Percentiles rank a stretch among this genome's conserved stretches.
Evolutionary conservation across 2,113 vertebrate species (phyloP).

Genomic region (Poicephalus meyeri): DNA sequence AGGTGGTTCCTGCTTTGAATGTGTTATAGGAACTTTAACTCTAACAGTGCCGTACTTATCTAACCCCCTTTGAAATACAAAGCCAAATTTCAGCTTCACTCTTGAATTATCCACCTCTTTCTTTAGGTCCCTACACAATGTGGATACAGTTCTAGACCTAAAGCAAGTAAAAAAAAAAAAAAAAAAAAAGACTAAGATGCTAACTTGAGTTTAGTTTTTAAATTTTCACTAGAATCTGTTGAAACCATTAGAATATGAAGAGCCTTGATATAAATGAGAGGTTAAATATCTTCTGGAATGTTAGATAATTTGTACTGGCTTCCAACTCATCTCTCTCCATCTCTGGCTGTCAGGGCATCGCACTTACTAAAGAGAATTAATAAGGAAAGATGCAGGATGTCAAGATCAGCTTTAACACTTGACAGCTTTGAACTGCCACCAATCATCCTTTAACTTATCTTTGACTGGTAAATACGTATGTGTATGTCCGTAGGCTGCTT

Average conservation of each 20-base stretch:
- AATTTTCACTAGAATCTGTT: neutral
- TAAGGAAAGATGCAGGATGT: neutral
- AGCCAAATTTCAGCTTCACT: neutral
- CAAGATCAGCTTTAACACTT: conserved; percentile 4
- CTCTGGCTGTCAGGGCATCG: neutral
- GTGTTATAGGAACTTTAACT: neutral
- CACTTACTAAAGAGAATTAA: neutral
- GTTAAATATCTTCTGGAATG: neutral
- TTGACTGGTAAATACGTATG: neutral
- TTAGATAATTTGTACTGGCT: neutral
- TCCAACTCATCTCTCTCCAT: neutral
- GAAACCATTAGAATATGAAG: neutral
- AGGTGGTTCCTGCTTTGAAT: conserved; percentile 2
- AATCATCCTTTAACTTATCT: neutral
- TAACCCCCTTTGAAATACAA: neutral
- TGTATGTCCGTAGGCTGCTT: neutral
- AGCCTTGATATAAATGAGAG: neutral
- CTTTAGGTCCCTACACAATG: neutral
- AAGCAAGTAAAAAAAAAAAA: neutral
- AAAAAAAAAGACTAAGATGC: neutral
- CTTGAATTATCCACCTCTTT: neutral
- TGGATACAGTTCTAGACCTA: neutral
- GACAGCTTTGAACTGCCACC: neutral
- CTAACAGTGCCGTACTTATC: neutral
- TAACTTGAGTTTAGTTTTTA: neutral